Conservation (phyloP, 2,888 invertebrate genomes). For the Plebejus melissa region DNA sequence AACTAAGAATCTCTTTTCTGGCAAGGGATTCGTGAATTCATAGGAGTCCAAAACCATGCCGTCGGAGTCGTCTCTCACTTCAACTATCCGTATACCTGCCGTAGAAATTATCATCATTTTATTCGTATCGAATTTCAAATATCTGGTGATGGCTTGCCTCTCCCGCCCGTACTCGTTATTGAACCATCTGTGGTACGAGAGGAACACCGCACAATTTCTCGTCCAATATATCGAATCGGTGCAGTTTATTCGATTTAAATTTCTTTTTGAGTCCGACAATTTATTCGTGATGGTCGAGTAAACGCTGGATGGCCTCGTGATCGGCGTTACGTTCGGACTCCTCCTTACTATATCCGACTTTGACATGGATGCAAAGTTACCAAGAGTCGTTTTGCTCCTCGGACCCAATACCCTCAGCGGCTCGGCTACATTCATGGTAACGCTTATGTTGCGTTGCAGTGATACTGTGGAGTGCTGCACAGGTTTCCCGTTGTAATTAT, state of each 20-base stretch:
- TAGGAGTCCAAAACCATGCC: slow-evolving; percentile 82
- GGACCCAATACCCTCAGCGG: slow-evolving; percentile 71
- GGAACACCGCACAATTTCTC: slow-evolving; percentile 81
- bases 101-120: slow-evolving; percentile 81
- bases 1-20: slow-evolving; percentile 79
- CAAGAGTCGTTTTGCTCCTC: slow-evolving; percentile 73
- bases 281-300: slow-evolving; percentile 71
- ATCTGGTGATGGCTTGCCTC: slow-evolving; percentile 74
- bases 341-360: slow-evolving; percentile 68
- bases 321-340: slow-evolving; percentile 74
- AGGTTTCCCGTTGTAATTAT: slow-evolving; percentile 78
- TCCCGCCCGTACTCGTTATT: slow-evolving; percentile 76
- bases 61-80: slow-evolving; percentile 80
- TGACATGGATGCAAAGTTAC: slow-evolving; percentile 73
- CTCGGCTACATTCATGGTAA: slow-evolving; percentile 81
- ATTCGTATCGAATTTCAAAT: slow-evolving; percentile 74
- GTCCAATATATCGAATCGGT: slow-evolving; percentile 81
- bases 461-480: slow-evolving; percentile 81
- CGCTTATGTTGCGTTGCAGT: slow-evolving; percentile 79
- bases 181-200: slow-evolving; percentile 82
- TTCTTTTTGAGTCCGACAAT: slow-evolving; percentile 67
- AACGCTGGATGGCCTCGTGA: slow-evolving; percentile 72
- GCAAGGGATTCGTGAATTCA: slow-evolving; percentile 79
- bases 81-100: slow-evolving; percentile 82
- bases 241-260: slow-evolving; percentile 60